These are phyloP conservation scores for Smittia sp. DNA, from an alignment of 2,888 invertebrate genomes.

Conservation along the genomic window DNA sequence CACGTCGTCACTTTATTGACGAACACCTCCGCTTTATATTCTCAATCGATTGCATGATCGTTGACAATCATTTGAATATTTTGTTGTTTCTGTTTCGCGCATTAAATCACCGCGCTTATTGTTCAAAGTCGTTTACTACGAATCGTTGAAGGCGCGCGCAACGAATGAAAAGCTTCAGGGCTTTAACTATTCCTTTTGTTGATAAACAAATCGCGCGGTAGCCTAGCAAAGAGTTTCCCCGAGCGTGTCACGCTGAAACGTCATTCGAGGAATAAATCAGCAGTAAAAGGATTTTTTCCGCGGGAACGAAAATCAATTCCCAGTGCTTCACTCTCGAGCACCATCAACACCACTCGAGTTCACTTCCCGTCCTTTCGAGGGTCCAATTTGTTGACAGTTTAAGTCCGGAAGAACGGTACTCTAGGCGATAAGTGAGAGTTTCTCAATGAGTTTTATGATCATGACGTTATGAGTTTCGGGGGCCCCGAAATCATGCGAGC, in stretches of 20 bases:
- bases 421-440: too few relatives aligned
- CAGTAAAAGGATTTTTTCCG: background rate
- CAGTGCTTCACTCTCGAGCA: too few relatives aligned
- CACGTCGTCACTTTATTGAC: background rate
- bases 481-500: background rate
- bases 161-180: background rate
- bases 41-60: background rate
- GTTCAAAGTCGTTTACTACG: background rate
- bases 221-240: slow-evolving; percentile 3
- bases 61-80: background rate
- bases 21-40: background rate
- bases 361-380: background rate
- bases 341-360: too few relatives aligned
- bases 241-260: background rate
- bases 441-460: background rate
- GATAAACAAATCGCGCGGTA: background rate
- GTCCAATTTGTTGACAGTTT: background rate
- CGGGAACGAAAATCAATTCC: background rate
- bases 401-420: slow-evolving; percentile 7
- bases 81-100: slow-evolving; percentile 1
- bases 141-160: background rate
- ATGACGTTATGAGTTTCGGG: background rate
- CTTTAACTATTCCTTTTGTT: background rate
- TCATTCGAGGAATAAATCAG: slow-evolving; percentile 19
- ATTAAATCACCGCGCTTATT: background rate